Percentiles rank a stretch among this genome's conserved stretches.
Evolutionary conservation across 2,888 invertebrate genomes (phyloP).

Genomic region (Strigamia crassipes): DNA sequence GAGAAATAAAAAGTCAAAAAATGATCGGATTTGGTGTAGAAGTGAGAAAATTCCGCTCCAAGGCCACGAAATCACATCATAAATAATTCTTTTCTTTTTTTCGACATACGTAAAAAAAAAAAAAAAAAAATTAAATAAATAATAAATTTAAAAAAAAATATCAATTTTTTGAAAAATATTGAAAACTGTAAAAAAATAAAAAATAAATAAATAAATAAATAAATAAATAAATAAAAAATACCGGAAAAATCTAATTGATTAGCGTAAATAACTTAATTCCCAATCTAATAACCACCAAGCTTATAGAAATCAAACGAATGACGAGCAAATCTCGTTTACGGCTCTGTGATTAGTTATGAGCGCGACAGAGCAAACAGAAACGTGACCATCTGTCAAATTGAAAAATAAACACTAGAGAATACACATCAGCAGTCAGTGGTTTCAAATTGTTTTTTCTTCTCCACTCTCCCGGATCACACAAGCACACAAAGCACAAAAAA

Average conservation of each 20-base stretch:
- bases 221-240: too few species aligned
- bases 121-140: background rate
- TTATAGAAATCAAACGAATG: background rate
- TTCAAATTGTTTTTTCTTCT: background rate
- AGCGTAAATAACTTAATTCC: background rate
- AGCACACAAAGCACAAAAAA: background rate
- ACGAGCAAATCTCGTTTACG: background rate
- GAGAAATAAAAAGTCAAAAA: background rate
- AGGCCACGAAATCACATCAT: conserved; percentile 5
- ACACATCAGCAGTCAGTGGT: background rate
- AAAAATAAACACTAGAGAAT: background rate
- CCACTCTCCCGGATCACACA: background rate
- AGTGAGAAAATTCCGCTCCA: background rate
- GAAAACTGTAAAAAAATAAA: too few species aligned
- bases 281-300: background rate
- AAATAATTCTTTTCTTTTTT: background rate
- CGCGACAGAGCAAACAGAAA: background rate
- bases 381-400: conserved; percentile 26
- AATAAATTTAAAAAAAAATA: background rate
- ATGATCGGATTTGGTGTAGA: background rate
- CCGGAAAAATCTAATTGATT: too few species aligned
- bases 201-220: too few species aligned
- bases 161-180: background rate
- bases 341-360: background rate
- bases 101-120: background rate